Conservation (phyloP, 2,888 invertebrate genomes). For the Archips xylosteana region DNA sequence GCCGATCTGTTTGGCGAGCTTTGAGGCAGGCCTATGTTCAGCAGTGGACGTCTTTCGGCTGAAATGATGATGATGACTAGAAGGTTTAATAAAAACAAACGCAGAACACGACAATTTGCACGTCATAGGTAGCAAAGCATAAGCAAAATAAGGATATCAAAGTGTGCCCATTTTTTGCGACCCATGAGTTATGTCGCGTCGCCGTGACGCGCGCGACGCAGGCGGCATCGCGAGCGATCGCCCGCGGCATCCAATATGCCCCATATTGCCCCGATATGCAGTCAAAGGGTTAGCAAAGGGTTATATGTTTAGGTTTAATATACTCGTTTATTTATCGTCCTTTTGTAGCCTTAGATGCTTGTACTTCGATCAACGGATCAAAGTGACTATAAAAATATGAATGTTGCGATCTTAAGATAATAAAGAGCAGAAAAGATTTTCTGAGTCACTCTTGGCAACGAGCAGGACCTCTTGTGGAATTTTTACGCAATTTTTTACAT, state of each 20-base stretch:
- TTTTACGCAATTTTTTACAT: no score
- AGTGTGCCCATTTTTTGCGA: neutral
- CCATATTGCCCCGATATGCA: neutral
- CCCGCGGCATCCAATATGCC: neutral
- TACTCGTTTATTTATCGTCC: constrained; percentile 3
- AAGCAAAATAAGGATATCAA: no score
- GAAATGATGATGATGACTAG: no score
- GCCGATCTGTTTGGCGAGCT: no score
- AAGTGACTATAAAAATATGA: constrained; percentile 2
- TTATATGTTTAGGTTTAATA: constrained; percentile 4
- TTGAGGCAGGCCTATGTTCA: no score
- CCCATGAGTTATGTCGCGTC: neutral
- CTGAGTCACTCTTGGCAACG: no score
- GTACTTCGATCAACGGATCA: constrained; percentile 1
- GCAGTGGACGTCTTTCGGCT: no score
- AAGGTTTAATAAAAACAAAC: no score
- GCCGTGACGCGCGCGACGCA: neutral
- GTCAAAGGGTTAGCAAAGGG: constrained; percentile 4
- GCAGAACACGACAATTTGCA: no score
- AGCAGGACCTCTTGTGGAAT: no score
- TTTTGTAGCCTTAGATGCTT: neutral
- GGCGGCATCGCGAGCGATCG: neutral
- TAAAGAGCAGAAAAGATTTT: neutral
- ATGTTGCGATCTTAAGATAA: neutral
- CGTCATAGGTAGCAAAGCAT: no score